Base-by-base conservation (phyloP, 2,888 invertebrate species). In the Sarcophaga carnaria region DNA sequence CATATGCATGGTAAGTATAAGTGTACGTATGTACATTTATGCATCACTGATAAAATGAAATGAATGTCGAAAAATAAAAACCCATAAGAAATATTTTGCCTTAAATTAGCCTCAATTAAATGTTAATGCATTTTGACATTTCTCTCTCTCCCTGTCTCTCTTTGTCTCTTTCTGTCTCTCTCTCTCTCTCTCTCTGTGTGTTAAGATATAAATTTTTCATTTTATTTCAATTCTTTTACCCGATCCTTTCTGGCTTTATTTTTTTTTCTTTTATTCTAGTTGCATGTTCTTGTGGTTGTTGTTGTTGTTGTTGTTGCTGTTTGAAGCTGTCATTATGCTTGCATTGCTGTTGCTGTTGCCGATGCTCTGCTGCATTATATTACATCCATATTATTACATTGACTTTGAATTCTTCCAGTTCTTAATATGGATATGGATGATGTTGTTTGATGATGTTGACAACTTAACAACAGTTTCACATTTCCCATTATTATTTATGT, bases 121-220 rank as follows among this genome's bases (percentile, higher is more conserved):
- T 93, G 92, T 92, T 93, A 93, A 93, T 93, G 92, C 92, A 91
- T 93, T 92, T 92, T 92, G 92, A 93, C 93, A 92, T 92, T 91
- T 92, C 90, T 92, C 83, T 85, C 37, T 37, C 8, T 37, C 37
- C 8, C 8, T 37, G 8, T 8, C 37, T 10, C 37, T 37, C 8
- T 5, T 5, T 27, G 4, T 37, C 37, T 37, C 37, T 20, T 20
- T 20, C 20, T 20, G 20, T 20, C 20, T 37, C 6, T 8, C 8
- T 37, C 37, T 37, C 6, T 8, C 37, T 37, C 37, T 8, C 37
- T 37, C 37, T 37, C 2, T 37, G 37, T 37, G 1, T 2, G 78
- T 81, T 84, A 84, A 76, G 81, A 80, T 64, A 84, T 79, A 82
- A 60, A 84, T 81, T 72, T 86, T 72, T 70, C 69, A 83, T 85